These are phyloP conservation scores for Mobula birostris DNA, from an alignment of 2,113 vertebrate species.

Conservation along the genomic window DNA sequence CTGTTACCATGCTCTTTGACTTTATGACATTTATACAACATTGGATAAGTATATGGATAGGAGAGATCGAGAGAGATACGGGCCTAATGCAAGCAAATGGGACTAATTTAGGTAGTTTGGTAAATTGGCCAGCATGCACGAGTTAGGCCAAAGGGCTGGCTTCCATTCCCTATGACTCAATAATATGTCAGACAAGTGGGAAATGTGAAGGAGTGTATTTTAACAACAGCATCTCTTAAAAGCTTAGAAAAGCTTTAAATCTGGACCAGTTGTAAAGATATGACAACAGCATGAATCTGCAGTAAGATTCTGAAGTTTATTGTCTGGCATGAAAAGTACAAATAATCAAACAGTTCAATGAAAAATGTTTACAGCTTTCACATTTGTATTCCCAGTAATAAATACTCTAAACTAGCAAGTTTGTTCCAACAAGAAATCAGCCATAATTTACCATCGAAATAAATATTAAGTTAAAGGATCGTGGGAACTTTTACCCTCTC, in stretches of 20 bases:
- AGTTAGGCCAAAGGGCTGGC: too few species aligned
- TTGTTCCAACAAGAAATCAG: slow-evolving; percentile 54
- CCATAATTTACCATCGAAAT: slow-evolving; percentile 65
- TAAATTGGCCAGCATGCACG: too few species aligned
- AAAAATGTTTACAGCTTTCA: slow-evolving; percentile 88
- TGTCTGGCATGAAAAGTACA: slow-evolving; percentile 97
- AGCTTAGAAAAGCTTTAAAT: neutral
- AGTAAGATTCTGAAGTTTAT: slow-evolving; percentile 83
- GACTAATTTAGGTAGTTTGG: too few species aligned
- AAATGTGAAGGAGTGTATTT: neutral
- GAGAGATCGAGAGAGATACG: too few species aligned
- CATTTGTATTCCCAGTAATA: slow-evolving; percentile 88
- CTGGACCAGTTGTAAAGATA: neutral
- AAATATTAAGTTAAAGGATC: slow-evolving; percentile 75
- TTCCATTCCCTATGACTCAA: too few species aligned
- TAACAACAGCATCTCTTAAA: neutral
- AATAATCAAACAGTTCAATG: slow-evolving; percentile 97
- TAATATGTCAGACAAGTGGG: neutral
- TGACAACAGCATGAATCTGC: slow-evolving; percentile 27
- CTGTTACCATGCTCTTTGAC: too few species aligned
- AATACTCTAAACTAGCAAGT: slow-evolving; percentile 85
- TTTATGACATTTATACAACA: too few species aligned
- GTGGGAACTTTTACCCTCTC: slow-evolving; percentile 63
- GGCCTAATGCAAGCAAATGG: too few species aligned
- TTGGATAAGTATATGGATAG: too few species aligned